Percentiles rank a stretch among this genome's conserved stretches.
These are phyloP conservation scores for Falco novaeseelandiae DNA, from an alignment of 2,797 vertebrate species.

Conservation along the genomic window DNA sequence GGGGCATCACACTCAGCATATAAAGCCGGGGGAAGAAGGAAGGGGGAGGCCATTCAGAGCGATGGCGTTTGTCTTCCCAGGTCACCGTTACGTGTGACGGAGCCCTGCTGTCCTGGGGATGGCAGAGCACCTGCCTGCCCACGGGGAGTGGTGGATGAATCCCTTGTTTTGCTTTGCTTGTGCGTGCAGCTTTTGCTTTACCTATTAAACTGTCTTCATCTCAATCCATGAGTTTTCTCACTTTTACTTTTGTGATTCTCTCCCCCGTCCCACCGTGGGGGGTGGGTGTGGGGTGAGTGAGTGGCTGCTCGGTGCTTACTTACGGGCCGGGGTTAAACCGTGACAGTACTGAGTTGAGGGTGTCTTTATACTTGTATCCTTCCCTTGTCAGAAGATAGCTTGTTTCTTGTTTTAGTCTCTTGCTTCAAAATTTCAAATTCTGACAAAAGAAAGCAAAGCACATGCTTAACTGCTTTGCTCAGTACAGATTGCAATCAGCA, in stretches of 20 bases:
- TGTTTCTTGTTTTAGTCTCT: slow-evolving; percentile 14
- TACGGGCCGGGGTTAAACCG: neutral
- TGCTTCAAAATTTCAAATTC: neutral
- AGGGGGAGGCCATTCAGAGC: neutral
- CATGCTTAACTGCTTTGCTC: neutral
- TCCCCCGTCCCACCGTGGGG: no score
- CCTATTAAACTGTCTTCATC: neutral
- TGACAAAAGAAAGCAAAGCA: neutral
- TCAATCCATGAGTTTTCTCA: neutral
- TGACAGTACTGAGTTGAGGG: neutral
- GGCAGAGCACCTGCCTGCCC: neutral
- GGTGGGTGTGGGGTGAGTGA: no score
- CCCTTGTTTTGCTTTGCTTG: neutral
- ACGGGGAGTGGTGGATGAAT: neutral
- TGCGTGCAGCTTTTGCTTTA: neutral
- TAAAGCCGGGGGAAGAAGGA: neutral
- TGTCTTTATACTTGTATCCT: neutral
- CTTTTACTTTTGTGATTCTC: neutral
- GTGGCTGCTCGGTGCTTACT: neutral
- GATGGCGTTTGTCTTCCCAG: neutral
- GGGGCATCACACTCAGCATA: neutral
- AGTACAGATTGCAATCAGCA: slow-evolving; percentile 9
- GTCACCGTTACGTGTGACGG: neutral
- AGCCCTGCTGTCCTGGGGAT: neutral
- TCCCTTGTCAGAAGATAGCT: neutral